Base-by-base conservation (phyloP, 2,888 invertebrate genomes). In the Bhutanitis thaidina region DNA sequence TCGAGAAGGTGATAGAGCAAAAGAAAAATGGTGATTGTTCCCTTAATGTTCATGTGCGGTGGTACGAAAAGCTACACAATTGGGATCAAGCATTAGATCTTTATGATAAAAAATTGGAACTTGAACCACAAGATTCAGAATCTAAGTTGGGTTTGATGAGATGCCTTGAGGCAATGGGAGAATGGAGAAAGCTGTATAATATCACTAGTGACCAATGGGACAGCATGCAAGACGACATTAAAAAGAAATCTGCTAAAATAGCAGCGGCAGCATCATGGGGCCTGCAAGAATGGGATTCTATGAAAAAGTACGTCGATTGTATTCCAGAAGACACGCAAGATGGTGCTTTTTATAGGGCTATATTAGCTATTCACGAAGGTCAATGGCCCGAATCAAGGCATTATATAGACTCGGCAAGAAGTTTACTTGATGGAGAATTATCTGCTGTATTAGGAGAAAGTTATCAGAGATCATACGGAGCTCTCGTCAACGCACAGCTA, bases 21-120 rank as follows among this genome's bases (percentile, higher is more conserved):
- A 93, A 94, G 55, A 93, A 92, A 54, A 91, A 91, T 4, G 91
- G 91, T 0, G 91, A 93, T 55, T 91, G 91, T 46, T 84, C 91
- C 41, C 56, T 86, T 1, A 84, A 80, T 53, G 78, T 82, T 14
- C 80, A 84, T 75, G 97, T 98, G 20, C 92, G 96, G 1, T 99
- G 99, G 99, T 98, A 98, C 76, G 99, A 99, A 77, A 98, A 99
- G 76, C 86, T 99, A 1, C 98, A 99, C 78, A 98, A 98, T 73
- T 99, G 99, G 99, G 98, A 98, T 61, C 96, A 97, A 73, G 99
- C 99, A 0, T 82, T 98, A 49, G 92, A 94, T 53, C 92, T 97
- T 5, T 99, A 99, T 71, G 92, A 93, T 55, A 93, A 93, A 53
- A 95, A 95, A 67, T 81, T 96, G 46, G 91, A 93, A 38, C 84